phyloP scores from a whole-genome alignment of 2,113 vertebrate species.

The Monopterus albus region DNA sequence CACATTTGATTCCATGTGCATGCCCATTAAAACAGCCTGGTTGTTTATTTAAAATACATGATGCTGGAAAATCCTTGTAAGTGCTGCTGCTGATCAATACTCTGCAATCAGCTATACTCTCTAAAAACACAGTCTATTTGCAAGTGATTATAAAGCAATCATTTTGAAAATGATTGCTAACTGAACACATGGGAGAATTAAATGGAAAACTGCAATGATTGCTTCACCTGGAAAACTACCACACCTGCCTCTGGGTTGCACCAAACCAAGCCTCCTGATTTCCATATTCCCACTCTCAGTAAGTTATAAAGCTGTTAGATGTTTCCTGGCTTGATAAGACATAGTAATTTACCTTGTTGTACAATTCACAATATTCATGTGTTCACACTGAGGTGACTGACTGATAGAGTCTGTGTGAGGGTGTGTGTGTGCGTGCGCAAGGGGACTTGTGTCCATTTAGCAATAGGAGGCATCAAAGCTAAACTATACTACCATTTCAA shows the following conservation, averaged over 20 bases:
- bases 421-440: neutral
- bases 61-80: conserved; percentile 22
- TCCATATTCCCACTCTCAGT: conserved; percentile 15
- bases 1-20: neutral
- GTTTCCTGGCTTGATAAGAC: conserved; percentile 26
- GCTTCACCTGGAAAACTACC: conserved; percentile 28
- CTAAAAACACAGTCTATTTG: conserved; percentile 17
- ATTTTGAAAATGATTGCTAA: conserved; percentile 24
- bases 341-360: conserved; percentile 52
- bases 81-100: conserved; percentile 20
- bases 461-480: conserved; percentile 64
- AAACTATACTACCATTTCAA: conserved; percentile 64
- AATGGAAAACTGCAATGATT: conserved; percentile 13
- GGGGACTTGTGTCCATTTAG: conserved; percentile 57
- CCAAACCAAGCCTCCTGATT: conserved; percentile 3
- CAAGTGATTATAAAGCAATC: conserved; percentile 20
- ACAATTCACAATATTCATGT: conserved; percentile 59
- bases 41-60: conserved; percentile 3
- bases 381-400: conserved; percentile 47
- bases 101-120: conserved; percentile 1
- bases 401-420: conserved; percentile 19
- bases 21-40: neutral
- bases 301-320: conserved; percentile 46
- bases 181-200: conserved; percentile 16
- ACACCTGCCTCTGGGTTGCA: conserved; percentile 15